Conservation (phyloP, 2,888 invertebrate genomes). For the Uloborus plumipes region DNA sequence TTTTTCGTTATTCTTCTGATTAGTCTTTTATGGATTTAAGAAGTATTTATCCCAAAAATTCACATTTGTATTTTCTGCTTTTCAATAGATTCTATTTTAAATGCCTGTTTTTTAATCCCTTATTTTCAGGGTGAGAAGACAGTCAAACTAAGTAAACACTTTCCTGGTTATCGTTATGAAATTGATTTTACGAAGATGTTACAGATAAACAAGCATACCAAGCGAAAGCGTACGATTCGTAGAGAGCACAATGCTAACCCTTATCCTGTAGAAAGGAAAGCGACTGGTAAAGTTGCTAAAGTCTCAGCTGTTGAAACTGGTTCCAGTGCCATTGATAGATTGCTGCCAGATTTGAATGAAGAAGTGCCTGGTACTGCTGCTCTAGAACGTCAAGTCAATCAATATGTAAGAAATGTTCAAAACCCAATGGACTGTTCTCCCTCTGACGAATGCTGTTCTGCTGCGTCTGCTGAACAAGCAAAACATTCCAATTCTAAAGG, state of each 20-base stretch:
- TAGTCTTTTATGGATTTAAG: too few relatives aligned
- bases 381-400: constrained; percentile 34
- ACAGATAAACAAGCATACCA: constrained; percentile 78
- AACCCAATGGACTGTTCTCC: too few relatives aligned
- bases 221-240: constrained; percentile 80
- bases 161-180: constrained; percentile 80
- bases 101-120: constrained; percentile 10
- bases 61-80: too few relatives aligned
- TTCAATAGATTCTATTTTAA: too few relatives aligned
- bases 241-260: constrained; percentile 80
- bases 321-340: too few relatives aligned
- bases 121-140: constrained; percentile 77
- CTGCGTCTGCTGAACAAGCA: too few relatives aligned
- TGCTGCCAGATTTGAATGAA: neutral
- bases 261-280: constrained; percentile 77
- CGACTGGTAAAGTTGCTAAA: neutral
- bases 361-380: constrained; percentile 47
- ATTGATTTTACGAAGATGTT: constrained; percentile 83
- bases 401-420: constrained; percentile 32
- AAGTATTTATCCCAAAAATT: too few relatives aligned
- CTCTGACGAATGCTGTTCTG: too few relatives aligned
- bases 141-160: constrained; percentile 80
- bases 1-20: too few relatives aligned
- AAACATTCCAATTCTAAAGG: too few relatives aligned
- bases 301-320: neutral